A percentile compares a stretch with the other conserved stretches of the same genome.
These are phyloP conservation scores for Tenthredo scrophulariae DNA, from an alignment of 2,888 invertebrate species.

Conservation along the genomic window DNA sequence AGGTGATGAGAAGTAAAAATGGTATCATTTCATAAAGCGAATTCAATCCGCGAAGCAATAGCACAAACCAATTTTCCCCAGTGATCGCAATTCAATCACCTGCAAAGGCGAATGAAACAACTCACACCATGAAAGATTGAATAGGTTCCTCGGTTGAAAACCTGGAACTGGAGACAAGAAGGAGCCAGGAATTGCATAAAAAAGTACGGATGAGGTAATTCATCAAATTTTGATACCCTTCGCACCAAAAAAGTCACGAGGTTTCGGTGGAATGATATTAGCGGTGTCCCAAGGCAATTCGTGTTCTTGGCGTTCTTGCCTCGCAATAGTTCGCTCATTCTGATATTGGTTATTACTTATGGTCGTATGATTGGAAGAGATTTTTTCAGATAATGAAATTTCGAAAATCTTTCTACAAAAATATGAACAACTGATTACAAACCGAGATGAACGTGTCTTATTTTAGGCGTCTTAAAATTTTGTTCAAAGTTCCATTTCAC, in stretches of 20 bases:
- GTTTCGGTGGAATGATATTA: background rate
- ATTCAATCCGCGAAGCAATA: slow-evolving; percentile 26
- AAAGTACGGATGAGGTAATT: slow-evolving; percentile 2
- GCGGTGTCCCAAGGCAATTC: background rate
- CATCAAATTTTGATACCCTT: slow-evolving; percentile 32
- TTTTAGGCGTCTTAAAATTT: background rate
- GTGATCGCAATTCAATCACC: slow-evolving; percentile 12
- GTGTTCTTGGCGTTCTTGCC: background rate
- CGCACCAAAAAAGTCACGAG: background rate
- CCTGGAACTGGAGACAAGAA: background rate
- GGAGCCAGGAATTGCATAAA: background rate
- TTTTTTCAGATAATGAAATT: background rate
- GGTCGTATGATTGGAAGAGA: background rate
- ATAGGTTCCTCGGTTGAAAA: slow-evolving; percentile 13
- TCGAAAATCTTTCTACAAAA: background rate
- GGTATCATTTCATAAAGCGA: background rate
- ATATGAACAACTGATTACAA: background rate
- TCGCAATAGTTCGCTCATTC: background rate
- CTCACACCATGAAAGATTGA: slow-evolving; percentile 12
- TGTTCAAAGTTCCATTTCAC: background rate
- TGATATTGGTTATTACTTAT: background rate
- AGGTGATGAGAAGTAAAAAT: background rate
- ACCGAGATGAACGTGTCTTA: background rate
- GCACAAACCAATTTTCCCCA: background rate
- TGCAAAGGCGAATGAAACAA: background rate